A percentile compares a stretch with the other conserved stretches of the same genome.
These are phyloP conservation scores for Drosophila neutralis DNA, from an alignment of 2,888 invertebrate species.

Conservation along the genomic window DNA sequence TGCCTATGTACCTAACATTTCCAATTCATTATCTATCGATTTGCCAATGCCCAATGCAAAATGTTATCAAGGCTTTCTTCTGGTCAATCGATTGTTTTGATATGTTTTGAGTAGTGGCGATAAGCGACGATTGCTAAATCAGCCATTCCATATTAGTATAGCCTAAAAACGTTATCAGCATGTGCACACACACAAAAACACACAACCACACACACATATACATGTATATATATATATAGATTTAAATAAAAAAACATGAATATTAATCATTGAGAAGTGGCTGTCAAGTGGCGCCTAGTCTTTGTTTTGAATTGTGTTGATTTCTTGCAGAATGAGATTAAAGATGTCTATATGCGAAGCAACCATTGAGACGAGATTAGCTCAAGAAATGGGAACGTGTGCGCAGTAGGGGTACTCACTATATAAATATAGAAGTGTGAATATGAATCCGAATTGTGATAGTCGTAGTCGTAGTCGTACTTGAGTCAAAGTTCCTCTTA, in stretches of 20 bases:
- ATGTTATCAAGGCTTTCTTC: neutral
- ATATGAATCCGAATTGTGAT: conserved; percentile 4
- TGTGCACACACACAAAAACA: neutral
- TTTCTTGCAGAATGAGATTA: conserved; percentile 23
- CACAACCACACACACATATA: neutral
- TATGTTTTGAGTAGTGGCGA: conserved; percentile 1
- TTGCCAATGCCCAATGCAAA: neutral
- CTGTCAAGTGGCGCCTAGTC: conserved; percentile 54
- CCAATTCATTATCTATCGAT: neutral
- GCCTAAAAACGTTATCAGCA: conserved; percentile 65
- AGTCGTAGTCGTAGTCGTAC: neutral
- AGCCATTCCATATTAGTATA: conserved; percentile 59
- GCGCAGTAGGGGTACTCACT: conserved; percentile 21
- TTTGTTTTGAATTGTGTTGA: conserved; percentile 28
- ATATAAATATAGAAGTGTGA: neutral
- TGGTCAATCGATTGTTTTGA: neutral
- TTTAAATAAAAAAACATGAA: neutral
- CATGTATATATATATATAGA: neutral
- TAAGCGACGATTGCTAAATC: conserved; percentile 38
- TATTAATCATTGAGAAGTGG: conserved; percentile 41
- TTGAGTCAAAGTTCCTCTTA: conserved; percentile 15
- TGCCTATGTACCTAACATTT: neutral
- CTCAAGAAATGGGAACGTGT: conserved; percentile 56
- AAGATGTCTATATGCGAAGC: conserved; percentile 8
- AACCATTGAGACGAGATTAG: conserved; percentile 51